Evolutionary conservation across 2,797 vertebrate genomes (phyloP).

Genomic region (Sparus aurata): DNA sequence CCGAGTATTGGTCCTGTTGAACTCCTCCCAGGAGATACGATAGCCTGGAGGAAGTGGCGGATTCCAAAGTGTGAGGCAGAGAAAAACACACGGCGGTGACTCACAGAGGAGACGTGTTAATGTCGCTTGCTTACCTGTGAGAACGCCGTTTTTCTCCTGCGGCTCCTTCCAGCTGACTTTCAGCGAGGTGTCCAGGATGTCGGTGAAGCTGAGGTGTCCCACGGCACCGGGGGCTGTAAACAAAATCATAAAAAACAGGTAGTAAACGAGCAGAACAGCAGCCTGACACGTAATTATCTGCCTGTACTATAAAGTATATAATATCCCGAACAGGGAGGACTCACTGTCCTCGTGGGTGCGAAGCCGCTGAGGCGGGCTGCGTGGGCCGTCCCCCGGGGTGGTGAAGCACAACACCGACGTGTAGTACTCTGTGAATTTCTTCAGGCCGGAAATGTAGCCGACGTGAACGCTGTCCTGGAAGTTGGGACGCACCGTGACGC

Average conservation of each 20-base stretch:
- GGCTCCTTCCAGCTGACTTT: slow-evolving; percentile 99
- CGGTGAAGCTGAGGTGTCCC: slow-evolving; percentile 96
- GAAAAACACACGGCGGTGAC: not conserved
- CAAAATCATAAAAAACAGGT: slow-evolving; percentile 2
- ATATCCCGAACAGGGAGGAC: slow-evolving; percentile 58
- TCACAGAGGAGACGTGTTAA: not conserved
- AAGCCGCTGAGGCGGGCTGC: slow-evolving; percentile 90
- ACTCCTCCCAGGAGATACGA: slow-evolving; percentile 98
- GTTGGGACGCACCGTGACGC: slow-evolving; percentile 94
- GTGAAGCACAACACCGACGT: slow-evolving; percentile 96
- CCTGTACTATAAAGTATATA: not conserved
- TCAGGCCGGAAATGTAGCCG: slow-evolving; percentile 91
- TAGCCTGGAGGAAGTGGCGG: slow-evolving; percentile 85
- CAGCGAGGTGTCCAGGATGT: slow-evolving; percentile 97
- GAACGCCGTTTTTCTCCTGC: slow-evolving; percentile 94
- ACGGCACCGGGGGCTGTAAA: slow-evolving; percentile 93
- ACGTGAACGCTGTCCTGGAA: slow-evolving; percentile 96
- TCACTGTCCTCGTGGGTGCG: slow-evolving; percentile 98
- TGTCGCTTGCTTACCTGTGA: slow-evolving; percentile 88
- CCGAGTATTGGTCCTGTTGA: slow-evolving; percentile 96
- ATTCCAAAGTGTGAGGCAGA: not conserved
- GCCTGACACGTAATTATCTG: slow-evolving; percentile 24
- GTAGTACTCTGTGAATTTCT: slow-evolving; percentile 93
- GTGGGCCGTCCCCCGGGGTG: slow-evolving; percentile 95
- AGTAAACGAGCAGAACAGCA: slow-evolving; percentile 20